phyloP scores from a whole-genome alignment of 2,113 vertebrate genomes.

The Tachuris rubrigastra region DNA sequence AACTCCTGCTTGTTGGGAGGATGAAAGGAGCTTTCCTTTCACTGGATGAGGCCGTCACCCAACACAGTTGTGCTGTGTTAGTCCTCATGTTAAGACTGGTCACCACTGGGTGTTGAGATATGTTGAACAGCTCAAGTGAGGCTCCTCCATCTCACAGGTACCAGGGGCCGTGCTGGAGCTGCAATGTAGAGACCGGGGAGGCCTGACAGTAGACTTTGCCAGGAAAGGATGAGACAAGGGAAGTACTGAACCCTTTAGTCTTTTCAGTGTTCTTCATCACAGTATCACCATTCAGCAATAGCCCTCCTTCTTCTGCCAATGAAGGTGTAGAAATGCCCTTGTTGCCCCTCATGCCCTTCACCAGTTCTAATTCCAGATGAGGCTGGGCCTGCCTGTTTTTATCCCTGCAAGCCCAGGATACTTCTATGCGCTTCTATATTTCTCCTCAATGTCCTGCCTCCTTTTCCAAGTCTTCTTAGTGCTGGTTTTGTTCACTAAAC shows the following conservation, averaged over 20 bases:
- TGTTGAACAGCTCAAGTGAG: not conserved
- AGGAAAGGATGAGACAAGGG: not conserved
- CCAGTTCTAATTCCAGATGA: not conserved
- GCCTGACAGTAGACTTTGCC: not conserved
- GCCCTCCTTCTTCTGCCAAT: not conserved
- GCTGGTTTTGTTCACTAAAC: not conserved
- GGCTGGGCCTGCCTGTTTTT: not conserved
- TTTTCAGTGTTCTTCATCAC: not conserved
- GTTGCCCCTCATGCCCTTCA: not conserved
- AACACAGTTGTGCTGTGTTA: not conserved
- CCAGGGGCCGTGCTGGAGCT: not conserved
- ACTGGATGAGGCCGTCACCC: not conserved
- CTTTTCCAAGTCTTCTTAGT: not conserved
- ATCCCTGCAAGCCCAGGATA: not conserved
- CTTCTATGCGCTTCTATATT: not conserved
- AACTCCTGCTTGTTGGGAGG: not conserved
- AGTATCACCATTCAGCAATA: not conserved
- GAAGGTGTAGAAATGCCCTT: not conserved
- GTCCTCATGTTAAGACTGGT: not conserved
- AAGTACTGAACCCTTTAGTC: not conserved
- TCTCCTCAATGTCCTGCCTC: not conserved
- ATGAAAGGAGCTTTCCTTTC: not conserved
- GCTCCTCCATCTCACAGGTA: not conserved
- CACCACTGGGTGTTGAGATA: not conserved
- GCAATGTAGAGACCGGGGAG: accelerated